Conservation (phyloP, 2,888 invertebrate species). For the Chloromyia formosa region DNA sequence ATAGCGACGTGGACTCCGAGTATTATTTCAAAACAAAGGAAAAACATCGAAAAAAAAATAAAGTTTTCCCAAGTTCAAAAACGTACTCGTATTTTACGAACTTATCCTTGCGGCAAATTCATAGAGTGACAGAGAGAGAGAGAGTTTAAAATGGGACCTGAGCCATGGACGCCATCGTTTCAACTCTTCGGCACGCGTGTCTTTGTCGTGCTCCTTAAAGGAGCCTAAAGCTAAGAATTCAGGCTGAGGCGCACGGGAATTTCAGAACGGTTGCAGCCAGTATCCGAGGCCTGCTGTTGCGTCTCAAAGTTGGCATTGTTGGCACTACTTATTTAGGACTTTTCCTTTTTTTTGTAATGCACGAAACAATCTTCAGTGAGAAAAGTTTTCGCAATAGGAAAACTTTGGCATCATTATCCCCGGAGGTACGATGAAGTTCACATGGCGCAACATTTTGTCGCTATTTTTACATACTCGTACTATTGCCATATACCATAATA, state of each 20-base stretch:
- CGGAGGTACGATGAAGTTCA: neutral
- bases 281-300: neutral
- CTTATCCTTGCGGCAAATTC: slow-evolving; percentile 34
- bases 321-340: slow-evolving; percentile 26
- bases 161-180: too few species aligned
- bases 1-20: too few species aligned
- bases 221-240: too few species aligned
- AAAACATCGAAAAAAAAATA: too few species aligned
- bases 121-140: neutral
- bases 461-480: slow-evolving; percentile 10
- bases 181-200: too few species aligned
- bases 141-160: too few species aligned
- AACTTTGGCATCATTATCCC: slow-evolving; percentile 13
- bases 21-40: too few species aligned
- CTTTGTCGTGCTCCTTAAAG: too few species aligned
- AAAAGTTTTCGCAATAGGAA: slow-evolving; percentile 15
- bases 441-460: slow-evolving; percentile 4
- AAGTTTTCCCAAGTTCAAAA: slow-evolving; percentile 31
- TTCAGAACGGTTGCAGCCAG: neutral
- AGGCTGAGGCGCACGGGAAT: too few species aligned
- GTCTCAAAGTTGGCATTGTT: neutral
- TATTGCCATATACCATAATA: neutral
- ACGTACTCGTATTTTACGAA: slow-evolving; percentile 33
- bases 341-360: slow-evolving; percentile 21
- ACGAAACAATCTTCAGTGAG: slow-evolving; percentile 32